Percentiles rank a stretch among this genome's conserved stretches.
Conservation (phyloP, 2,113 vertebrate genomes). For the Coryphaenoides rupestris region DNA sequence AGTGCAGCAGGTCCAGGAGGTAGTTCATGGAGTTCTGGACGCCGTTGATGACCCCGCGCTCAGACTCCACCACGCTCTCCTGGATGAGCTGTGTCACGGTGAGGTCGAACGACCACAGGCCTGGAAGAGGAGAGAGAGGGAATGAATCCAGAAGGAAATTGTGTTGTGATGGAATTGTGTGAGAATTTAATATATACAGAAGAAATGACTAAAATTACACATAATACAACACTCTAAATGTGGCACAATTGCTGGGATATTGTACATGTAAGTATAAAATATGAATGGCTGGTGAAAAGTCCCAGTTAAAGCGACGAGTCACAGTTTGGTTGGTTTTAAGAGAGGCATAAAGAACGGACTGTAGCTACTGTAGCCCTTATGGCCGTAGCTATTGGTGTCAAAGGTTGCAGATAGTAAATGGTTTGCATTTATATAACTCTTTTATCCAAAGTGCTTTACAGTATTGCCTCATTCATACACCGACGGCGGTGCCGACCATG, state of each 20-base stretch:
- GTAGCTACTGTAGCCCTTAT: background rate
- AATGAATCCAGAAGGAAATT: background rate
- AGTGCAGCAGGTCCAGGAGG: conserved; percentile 95
- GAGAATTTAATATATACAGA: no score
- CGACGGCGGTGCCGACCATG: no score
- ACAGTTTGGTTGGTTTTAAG: conserved; percentile 22
- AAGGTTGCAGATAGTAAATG: conserved; percentile 66
- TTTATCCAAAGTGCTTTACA: no score
- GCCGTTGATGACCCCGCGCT: conserved; percentile 95
- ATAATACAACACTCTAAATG: no score
- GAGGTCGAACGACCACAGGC: conserved; percentile 98
- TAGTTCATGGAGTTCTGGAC: conserved; percentile 99
- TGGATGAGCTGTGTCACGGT: conserved; percentile 97
- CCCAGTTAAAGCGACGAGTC: no score
- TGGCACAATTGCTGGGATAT: no score
- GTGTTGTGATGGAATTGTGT: no score
- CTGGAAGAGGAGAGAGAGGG: conserved; percentile 57
- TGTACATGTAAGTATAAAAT: no score
- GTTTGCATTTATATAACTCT: no score
- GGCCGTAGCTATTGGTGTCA: conserved; percentile 40
- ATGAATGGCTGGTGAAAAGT: no score
- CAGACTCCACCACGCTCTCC: conserved; percentile 93
- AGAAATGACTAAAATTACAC: no score
- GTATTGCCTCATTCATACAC: no score
- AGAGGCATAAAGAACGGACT: conserved; percentile 21